These are phyloP conservation scores for Eupeodes corollae DNA, from an alignment of 1,140 invertebrate genomes.

Conservation along the genomic window DNA sequence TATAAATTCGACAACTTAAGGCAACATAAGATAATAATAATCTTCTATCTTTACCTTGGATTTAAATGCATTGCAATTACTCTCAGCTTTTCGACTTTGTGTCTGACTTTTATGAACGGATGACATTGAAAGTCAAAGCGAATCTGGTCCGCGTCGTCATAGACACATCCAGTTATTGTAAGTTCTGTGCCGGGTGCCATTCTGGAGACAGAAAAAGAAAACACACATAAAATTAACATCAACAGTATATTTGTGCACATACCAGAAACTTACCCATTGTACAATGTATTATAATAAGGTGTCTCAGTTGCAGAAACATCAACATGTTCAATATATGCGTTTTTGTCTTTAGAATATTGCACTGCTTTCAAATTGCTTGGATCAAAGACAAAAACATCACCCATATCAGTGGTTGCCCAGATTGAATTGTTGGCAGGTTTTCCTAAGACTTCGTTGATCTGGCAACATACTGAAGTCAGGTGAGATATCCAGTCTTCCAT, in stretches of 20 bases:
- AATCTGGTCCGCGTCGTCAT: conserved; percentile 60
- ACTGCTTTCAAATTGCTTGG: conserved; percentile 38
- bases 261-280: conserved; percentile 32
- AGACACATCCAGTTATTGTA: conserved; percentile 54
- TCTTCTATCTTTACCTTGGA: conserved; percentile 42
- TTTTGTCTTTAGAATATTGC: conserved; percentile 39
- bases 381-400: conserved; percentile 73
- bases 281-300: conserved; percentile 43
- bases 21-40: neutral
- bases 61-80: conserved; percentile 74
- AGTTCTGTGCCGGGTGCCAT: conserved; percentile 49
- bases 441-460: conserved; percentile 56
- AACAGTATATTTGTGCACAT: too few relatives aligned
- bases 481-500: conserved; percentile 78
- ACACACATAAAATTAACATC: neutral
- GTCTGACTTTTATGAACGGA: conserved; percentile 50
- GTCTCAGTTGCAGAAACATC: conserved; percentile 57
- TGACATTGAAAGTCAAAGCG: conserved; percentile 66
- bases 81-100: conserved; percentile 52
- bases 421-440: conserved; percentile 56
- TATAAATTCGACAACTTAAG: neutral
- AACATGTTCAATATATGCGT: conserved; percentile 51
- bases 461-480: conserved; percentile 58
- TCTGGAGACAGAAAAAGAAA: conserved; percentile 7
- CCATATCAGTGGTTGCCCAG: conserved; percentile 65